A percentile compares a stretch with the other conserved stretches of the same genome.
These are phyloP conservation scores for Osmerus mordax DNA, from an alignment of 2,113 vertebrate genomes.

Conservation along the genomic window DNA sequence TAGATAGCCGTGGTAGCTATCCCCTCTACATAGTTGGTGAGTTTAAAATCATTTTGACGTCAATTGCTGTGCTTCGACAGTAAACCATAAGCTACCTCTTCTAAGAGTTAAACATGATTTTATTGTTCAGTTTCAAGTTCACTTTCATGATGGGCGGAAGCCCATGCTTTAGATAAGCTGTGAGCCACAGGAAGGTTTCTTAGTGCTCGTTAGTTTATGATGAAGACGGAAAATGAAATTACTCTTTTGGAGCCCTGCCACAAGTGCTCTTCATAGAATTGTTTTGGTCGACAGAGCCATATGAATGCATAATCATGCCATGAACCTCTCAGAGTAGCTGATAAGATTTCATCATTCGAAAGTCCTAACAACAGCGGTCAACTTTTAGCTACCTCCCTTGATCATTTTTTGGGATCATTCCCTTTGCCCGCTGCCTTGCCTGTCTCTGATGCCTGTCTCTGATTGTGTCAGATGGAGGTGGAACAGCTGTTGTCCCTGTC, in stretches of 20 bases:
- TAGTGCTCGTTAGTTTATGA: background rate
- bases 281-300: background rate
- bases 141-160: too few species aligned
- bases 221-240: background rate
- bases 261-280: background rate
- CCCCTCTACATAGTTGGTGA: too few species aligned
- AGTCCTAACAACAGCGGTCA: too few species aligned
- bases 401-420: too few species aligned
- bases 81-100: too few species aligned
- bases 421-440: background rate
- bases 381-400: too few species aligned
- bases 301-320: background rate
- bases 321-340: background rate
- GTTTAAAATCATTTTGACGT: too few species aligned
- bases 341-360: background rate
- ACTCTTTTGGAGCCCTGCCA: background rate
- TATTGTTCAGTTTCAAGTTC: too few species aligned
- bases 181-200: background rate
- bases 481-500: conserved; percentile 78
- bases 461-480: conserved; percentile 72
- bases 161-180: background rate
- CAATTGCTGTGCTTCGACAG: too few species aligned
- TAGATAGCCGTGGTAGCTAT: too few species aligned
- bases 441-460: conserved; percentile 8
- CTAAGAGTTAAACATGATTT: too few species aligned